phyloP scores from a whole-genome alignment of 64 coral and sea anemone genomes.

The Montipora sp. region DNA sequence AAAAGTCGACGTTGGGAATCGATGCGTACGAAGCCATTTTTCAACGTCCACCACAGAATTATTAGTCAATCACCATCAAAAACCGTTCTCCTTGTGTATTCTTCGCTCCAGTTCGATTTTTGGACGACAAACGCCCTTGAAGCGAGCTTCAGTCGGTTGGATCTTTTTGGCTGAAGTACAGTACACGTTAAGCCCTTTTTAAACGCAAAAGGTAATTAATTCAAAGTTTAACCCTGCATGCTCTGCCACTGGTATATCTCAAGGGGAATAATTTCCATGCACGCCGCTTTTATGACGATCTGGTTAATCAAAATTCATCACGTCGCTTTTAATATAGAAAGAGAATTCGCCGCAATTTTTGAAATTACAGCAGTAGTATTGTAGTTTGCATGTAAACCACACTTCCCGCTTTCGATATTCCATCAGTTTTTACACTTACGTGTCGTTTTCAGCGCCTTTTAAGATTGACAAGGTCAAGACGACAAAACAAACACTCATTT shows the following conservation, averaged over 20 bases:
- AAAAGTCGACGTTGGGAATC: conserved; percentile 70
- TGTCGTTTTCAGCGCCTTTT: not conserved
- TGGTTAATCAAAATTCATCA: conserved; percentile 19
- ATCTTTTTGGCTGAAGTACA: not conserved
- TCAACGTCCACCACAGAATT: not conserved
- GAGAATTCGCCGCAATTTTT: not conserved
- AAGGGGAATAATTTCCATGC: not conserved
- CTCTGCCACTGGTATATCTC: not conserved
- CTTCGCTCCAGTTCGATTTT: not conserved
- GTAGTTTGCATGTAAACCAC: too few species aligned
- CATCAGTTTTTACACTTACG: not conserved
- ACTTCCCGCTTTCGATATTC: not conserved
- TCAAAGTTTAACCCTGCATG: not conserved
- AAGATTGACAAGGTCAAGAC: not conserved
- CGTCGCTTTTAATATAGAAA: not conserved
- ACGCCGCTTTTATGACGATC: not conserved
- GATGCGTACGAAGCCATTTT: conserved; percentile 37
- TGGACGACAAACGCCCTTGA: not conserved
- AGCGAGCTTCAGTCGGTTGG: not conserved
- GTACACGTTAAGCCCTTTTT: not conserved
- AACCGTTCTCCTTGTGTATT: not conserved
- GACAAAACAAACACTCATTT: not conserved
- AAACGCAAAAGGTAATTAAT: not conserved
- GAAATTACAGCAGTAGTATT: not conserved
- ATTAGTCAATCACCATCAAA: not conserved